Base-by-base conservation (phyloP, 2,797 vertebrate species). In the Cirrhinus mrigala region DNA sequence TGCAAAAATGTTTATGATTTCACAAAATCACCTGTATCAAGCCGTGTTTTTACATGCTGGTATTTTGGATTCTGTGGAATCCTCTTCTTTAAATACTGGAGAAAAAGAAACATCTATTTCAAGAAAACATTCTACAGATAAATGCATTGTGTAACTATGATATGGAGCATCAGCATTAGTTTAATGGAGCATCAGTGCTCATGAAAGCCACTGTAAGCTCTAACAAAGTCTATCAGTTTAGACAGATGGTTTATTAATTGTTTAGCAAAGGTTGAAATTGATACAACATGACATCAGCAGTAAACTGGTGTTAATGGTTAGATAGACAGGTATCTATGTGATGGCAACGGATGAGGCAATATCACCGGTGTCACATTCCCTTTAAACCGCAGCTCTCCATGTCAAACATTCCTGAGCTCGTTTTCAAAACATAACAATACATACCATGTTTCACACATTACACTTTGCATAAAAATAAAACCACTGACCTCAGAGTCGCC, bases 11-110 rank as follows among this genome's bases (percentile, higher is more conserved):
- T 48, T 40, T 66, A 20, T 46, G 16, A 83, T 44, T 84, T 68
- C 8, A 78, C 33, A 48, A 73, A 66, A 8, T 91, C 90, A 99
- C 98, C 98, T 48, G 98, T 99, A 80, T 99, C 96, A 12, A 99
- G 93, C 77, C 95, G 96, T 18, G 96, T 95, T 93, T 96, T 98
- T 37, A 99, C 90, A 83, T 99, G 94, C 4, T 96, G 95, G 81
- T 98, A 99, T 60, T 93, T 96, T 11, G 96, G 95, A 87, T 98
- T 99, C 90, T 93, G 96, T 14, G 97, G 98, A 82, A 97, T 95
- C 88, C 93, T 96, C 90, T 95, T 98, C 58, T 92, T 96, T 88
- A 99, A 90, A 87, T 96, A 96, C 98, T 99, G 90, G 62, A 20
- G 88, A 29, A 29, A 69, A 83, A 62, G n/a, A 85, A 14, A 22